A percentile compares a stretch with the other conserved stretches of the same genome.
These are phyloP conservation scores for Electrophaes corylata DNA, from an alignment of 2,888 invertebrate species.

Conservation along the genomic window DNA sequence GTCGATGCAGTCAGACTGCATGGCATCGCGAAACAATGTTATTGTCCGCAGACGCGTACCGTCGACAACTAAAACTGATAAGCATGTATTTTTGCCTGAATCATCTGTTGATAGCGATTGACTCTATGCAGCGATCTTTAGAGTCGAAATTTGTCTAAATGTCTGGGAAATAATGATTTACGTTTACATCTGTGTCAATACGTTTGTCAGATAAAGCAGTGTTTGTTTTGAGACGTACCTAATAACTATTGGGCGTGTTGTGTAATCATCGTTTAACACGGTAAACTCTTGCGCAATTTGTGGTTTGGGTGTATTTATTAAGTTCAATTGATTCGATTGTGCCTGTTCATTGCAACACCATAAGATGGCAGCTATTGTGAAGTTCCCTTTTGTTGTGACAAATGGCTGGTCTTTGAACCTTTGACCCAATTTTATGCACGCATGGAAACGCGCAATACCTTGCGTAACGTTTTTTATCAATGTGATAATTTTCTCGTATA, in stretches of 20 bases:
- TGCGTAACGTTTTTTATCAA: constrained; percentile 51
- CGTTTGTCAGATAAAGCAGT: constrained; percentile 28
- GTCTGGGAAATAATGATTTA: constrained; percentile 25
- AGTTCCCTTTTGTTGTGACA: constrained; percentile 48
- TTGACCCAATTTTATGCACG: constrained; percentile 57
- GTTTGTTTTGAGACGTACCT: constrained; percentile 30
- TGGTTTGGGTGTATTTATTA: constrained; percentile 25
- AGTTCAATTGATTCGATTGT: constrained; percentile 37
- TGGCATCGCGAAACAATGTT: constrained; percentile 42
- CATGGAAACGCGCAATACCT: constrained; percentile 42
- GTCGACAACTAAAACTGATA: constrained; percentile 45
- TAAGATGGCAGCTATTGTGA: constrained; percentile 39
- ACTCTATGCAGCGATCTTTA: constrained; percentile 12
- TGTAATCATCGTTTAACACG: constrained; percentile 28
- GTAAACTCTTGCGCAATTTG: constrained; percentile 22
- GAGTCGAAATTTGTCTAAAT: constrained; percentile 20
- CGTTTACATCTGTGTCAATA: constrained; percentile 49
- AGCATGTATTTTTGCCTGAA: constrained; percentile 33
- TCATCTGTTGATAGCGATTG: constrained; percentile 12
- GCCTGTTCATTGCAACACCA: constrained; percentile 37
- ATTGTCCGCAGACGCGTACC: constrained; percentile 33
- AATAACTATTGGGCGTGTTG: constrained; percentile 28
- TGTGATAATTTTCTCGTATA: constrained; percentile 42
- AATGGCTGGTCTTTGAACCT: constrained; percentile 69
- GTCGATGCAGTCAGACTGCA: constrained; percentile 43